phyloP scores from a whole-genome alignment of 2,888 invertebrate genomes.

The Eupsilia transversa region DNA sequence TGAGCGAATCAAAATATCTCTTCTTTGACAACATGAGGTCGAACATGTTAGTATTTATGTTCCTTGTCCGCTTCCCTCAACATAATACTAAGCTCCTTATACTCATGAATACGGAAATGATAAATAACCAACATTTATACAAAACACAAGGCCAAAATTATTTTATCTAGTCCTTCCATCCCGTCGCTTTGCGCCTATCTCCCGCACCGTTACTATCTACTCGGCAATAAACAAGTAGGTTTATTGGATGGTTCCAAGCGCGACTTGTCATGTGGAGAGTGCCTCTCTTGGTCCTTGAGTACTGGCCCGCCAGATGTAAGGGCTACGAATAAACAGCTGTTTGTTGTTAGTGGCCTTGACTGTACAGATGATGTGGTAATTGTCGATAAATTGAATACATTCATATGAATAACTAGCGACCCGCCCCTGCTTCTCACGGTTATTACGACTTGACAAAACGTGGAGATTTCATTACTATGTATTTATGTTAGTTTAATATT shows the following conservation, averaged over 20 bases:
- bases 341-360: constrained; percentile 36
- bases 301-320: constrained; percentile 52
- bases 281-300: constrained; percentile 27
- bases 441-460: no score
- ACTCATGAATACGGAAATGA: constrained; percentile 29
- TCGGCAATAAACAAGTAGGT: constrained; percentile 74
- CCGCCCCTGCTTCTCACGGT: no score
- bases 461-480: no score
- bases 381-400: background rate
- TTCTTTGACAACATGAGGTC: background rate
- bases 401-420: background rate
- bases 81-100: background rate
- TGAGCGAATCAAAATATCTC: background rate
- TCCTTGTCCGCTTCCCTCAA: background rate
- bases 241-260: constrained; percentile 71
- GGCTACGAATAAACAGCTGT: constrained; percentile 31
- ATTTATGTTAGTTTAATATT: no score
- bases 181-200: constrained; percentile 43
- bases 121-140: constrained; percentile 37
- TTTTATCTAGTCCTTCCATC: constrained; percentile 46
- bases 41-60: background rate
- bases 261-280: constrained; percentile 62
- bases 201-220: constrained; percentile 40
- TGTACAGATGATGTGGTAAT: background rate
- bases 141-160: constrained; percentile 21